Conservation (phyloP, 2,888 invertebrate genomes). For the Oligia strigilis region DNA sequence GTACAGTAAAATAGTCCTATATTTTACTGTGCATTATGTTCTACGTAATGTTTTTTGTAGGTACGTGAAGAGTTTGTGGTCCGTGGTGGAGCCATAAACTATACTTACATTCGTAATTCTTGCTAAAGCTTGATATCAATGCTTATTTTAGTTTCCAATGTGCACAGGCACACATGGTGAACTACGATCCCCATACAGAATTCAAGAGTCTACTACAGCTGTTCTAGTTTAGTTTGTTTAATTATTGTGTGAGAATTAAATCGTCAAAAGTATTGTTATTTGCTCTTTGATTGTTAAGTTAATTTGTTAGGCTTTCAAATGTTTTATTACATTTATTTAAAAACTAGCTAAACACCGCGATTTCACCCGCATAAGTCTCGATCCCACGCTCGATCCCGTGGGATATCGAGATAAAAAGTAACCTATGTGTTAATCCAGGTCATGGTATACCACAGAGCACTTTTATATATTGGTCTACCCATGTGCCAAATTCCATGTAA, state of each 20-base stretch:
- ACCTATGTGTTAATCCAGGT: no score
- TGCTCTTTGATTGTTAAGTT: background rate
- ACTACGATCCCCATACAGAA: background rate
- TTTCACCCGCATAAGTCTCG: no score
- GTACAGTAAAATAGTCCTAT: no score
- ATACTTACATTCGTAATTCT: background rate
- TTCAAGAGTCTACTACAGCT: background rate
- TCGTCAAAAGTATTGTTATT: background rate
- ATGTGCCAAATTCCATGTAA: no score
- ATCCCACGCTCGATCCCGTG: no score
- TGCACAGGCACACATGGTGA: background rate
- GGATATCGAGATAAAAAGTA: no score
- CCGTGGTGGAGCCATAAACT: background rate
- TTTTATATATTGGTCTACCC: no score
- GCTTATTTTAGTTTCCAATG: background rate
- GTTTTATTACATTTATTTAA: no score
- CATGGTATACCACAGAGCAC: no score
- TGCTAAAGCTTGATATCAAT: background rate
- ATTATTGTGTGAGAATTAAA: background rate
- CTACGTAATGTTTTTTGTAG: background rate
- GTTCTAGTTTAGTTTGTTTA: background rate
- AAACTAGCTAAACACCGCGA: no score
- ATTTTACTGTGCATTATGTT: background rate
- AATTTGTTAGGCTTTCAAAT: background rate
- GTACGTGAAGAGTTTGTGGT: background rate